Evolutionary conservation across 1,140 invertebrate species (phyloP).

Genomic region (Asobara japonica): DNA sequence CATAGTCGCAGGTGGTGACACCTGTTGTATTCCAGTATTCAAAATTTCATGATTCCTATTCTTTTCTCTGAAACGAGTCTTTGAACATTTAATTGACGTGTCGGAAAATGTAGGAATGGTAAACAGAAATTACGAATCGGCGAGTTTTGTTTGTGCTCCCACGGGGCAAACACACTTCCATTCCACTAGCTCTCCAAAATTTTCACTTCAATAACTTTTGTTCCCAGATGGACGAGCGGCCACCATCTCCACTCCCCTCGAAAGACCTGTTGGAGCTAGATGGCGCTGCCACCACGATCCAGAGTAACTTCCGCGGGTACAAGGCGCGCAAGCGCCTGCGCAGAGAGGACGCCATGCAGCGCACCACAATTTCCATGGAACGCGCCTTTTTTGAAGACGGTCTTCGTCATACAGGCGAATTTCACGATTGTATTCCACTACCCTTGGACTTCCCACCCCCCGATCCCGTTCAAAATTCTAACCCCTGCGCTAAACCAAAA

Average conservation of each 20-base stretch:
- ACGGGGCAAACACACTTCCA: neutral
- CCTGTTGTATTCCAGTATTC: too few relatives aligned
- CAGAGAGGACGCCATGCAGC: conserved; percentile 46
- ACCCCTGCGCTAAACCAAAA: neutral
- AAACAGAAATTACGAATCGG: too few relatives aligned
- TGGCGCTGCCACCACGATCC: conserved; percentile 65
- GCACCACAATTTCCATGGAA: conserved; percentile 41
- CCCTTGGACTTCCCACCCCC: conserved; percentile 39
- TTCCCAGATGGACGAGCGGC: neutral
- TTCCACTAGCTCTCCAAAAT: too few relatives aligned
- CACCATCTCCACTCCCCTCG: neutral
- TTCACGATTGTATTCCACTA: conserved; percentile 58
- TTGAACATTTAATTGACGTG: too few relatives aligned
- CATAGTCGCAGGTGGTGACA: too few relatives aligned
- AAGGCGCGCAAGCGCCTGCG: conserved; percentile 48
- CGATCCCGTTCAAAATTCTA: too few relatives aligned
- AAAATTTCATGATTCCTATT: too few relatives aligned
- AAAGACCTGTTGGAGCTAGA: neutral
- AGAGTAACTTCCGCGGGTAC: conserved; percentile 63
- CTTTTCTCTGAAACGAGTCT: too few relatives aligned
- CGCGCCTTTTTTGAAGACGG: conserved; percentile 40
- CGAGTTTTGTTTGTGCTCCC: too few relatives aligned
- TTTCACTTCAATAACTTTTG: too few relatives aligned
- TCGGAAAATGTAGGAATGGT: too few relatives aligned
- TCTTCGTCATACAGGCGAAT: conserved; percentile 59